A percentile compares a stretch with the other conserved stretches of the same genome.
Evolutionary conservation across 2,888 invertebrate genomes (phyloP).

Genomic region (Terebella lapidaria): DNA sequence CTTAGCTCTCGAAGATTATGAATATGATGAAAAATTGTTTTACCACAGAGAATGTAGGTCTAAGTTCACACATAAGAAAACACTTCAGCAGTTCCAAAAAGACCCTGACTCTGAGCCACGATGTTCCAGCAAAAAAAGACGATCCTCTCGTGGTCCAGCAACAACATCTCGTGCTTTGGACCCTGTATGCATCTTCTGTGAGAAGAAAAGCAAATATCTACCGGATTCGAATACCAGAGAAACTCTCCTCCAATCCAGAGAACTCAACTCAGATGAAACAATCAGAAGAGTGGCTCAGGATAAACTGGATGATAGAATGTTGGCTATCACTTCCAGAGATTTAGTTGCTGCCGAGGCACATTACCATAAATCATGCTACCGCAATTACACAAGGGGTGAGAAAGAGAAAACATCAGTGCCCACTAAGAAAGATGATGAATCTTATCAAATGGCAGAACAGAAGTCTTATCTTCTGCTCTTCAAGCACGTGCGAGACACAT

Average conservation of each 20-base stretch:
- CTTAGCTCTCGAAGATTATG: neutral
- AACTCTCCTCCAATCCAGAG: neutral
- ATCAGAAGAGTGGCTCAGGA: neutral
- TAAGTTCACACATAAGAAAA: neutral
- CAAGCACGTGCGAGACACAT: neutral
- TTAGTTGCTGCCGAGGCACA: conserved; percentile 10
- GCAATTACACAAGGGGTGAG: neutral
- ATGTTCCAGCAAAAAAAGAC: too few species aligned
- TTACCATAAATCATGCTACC: conserved; percentile 7
- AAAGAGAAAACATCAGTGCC: neutral
- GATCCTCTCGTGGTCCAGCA: too few species aligned
- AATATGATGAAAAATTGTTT: neutral
- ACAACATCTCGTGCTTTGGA: neutral
- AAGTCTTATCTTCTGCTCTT: conserved; percentile 1
- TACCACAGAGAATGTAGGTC: neutral
- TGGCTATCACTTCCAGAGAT: neutral
- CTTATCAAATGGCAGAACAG: neutral
- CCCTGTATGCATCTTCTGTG: conserved; percentile 2
- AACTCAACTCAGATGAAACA: conserved; percentile 1
- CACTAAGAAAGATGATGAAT: neutral
- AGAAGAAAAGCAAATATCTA: neutral
- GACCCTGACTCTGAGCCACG: too few species aligned
- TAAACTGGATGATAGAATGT: conserved; percentile 1
- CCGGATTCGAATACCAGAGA: neutral
- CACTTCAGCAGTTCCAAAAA: neutral